phyloP scores from a whole-genome alignment of 92 coral and sea anemone species.

The Actinernus sp. region DNA sequence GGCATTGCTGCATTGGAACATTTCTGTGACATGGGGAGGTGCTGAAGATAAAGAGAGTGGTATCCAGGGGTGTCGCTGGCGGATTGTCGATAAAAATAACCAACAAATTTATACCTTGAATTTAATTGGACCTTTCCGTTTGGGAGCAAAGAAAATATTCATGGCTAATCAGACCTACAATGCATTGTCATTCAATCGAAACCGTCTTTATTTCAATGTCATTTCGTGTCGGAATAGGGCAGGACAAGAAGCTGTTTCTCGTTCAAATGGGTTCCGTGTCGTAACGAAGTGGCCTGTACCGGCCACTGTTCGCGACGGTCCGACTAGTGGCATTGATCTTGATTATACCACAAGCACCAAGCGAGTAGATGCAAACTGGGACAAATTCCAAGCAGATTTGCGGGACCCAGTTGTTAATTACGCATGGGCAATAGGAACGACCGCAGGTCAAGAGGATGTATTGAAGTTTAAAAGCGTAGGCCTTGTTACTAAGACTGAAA shows the following conservation, averaged over 20 bases:
- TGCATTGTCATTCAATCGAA: conserved; percentile 25
- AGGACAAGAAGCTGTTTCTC: conserved; percentile 35
- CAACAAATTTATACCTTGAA: conserved; percentile 14
- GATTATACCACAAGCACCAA: conserved; percentile 71
- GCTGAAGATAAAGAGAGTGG: conserved; percentile 86
- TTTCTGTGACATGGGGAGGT: conserved; percentile 91
- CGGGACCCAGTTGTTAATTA: conserved; percentile 85
- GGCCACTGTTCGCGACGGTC: conserved; percentile 77
- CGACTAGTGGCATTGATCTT: conserved; percentile 37
- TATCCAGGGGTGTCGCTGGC: conserved; percentile 72
- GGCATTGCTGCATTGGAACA: conserved; percentile 71
- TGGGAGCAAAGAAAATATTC: conserved; percentile 51
- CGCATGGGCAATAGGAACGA: conserved; percentile 92
- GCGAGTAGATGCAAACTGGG: conserved; percentile 86
- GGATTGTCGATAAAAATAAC: conserved; percentile 46
- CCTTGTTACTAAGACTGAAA: conserved; percentile 53
- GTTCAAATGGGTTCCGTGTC: conserved; percentile 90
- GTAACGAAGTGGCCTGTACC: conserved; percentile 90
- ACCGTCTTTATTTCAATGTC: conserved; percentile 54
- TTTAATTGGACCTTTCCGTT: conserved; percentile 11
- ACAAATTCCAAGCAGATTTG: conserved; percentile 66
- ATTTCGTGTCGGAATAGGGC: conserved; percentile 85
- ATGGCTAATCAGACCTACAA: conserved; percentile 42
- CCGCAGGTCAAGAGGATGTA: conserved; percentile 63
- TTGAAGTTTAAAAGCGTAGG: conserved; percentile 79